phyloP scores from a whole-genome alignment of 2,888 invertebrate species.

The Ephialtes manifestator region DNA sequence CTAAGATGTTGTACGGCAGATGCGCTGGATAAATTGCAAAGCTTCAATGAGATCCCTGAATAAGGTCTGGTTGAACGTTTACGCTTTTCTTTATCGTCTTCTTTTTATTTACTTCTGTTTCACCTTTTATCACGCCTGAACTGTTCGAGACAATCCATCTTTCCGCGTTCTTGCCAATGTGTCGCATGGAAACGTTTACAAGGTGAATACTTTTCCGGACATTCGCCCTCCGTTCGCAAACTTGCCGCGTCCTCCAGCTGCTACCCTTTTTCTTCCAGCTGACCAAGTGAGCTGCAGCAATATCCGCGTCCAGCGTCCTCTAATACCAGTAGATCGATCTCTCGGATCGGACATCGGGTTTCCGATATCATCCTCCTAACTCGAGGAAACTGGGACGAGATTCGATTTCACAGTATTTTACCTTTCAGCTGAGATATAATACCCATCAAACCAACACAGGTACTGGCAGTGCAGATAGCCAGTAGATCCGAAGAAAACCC shows the following conservation, averaged over 20 bases:
- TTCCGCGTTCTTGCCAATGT: background rate
- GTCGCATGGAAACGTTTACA: conserved; percentile 42
- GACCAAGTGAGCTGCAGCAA: conserved; percentile 34
- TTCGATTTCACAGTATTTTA: conserved; percentile 61
- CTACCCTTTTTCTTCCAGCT: conserved; percentile 12
- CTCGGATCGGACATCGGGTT: conserved; percentile 44
- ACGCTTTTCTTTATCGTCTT: background rate
- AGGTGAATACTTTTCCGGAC: conserved; percentile 29
- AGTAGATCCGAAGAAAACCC: background rate
- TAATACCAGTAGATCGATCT: conserved; percentile 37
- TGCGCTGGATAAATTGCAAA: background rate
- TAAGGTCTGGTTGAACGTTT: background rate
- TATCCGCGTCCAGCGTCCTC: conserved; percentile 27
- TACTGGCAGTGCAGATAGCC: conserved; percentile 8
- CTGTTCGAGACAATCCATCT: conserved; percentile 45
- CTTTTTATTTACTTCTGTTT: conserved; percentile 14
- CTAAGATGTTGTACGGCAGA: background rate
- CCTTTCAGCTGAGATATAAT: conserved; percentile 4
- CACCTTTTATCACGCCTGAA: conserved; percentile 11
- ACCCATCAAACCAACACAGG: conserved; percentile 9
- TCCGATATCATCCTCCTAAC: conserved; percentile 47
- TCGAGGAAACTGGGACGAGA: conserved; percentile 52
- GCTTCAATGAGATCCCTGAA: conserved; percentile 1
- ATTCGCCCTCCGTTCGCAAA: conserved; percentile 12
- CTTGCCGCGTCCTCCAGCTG: conserved; percentile 46